phyloP scores from a whole-genome alignment of 2,797 vertebrate species.

The Percopsis omiscomaycus region DNA sequence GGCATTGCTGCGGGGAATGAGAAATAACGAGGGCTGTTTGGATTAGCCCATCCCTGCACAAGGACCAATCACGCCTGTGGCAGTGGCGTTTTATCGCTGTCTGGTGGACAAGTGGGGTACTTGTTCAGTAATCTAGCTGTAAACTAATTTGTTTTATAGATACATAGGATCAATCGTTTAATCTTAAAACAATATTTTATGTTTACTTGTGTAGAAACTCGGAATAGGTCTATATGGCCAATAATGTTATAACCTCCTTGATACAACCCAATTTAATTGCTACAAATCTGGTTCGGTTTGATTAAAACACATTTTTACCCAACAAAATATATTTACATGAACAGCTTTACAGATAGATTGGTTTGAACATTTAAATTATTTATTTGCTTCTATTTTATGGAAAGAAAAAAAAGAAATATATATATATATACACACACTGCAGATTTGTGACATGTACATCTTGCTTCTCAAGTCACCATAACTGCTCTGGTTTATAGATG shows the following conservation, averaged over 20 bases:
- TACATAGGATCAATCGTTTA: not conserved
- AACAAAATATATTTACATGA: too few species aligned
- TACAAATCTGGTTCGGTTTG: too few species aligned
- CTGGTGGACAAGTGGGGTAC: slow-evolving; percentile 36
- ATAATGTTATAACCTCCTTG: too few species aligned
- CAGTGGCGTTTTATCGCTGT: slow-evolving; percentile 43
- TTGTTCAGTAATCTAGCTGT: not conserved
- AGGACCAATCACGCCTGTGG: slow-evolving; percentile 5
- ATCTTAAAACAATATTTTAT: not conserved
- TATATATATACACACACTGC: slow-evolving; percentile 40
- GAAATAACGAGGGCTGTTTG: not conserved
- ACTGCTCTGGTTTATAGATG: not conserved
- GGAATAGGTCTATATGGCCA: too few species aligned
- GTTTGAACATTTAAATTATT: too few species aligned
- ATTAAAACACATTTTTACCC: slow-evolving; percentile 9
- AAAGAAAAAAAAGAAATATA: too few species aligned
- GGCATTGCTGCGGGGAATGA: not conserved
- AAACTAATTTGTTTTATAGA: too few species aligned
- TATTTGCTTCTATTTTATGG: too few species aligned
- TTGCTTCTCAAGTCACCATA: too few species aligned
- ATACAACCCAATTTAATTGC: too few species aligned
- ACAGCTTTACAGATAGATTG: too few species aligned
- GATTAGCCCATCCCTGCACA: not conserved
- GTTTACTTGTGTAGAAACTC: too few species aligned
- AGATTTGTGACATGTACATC: not conserved